Base-by-base conservation (phyloP, 2,797 vertebrate genomes). In the Cirrhinus molitorella region DNA sequence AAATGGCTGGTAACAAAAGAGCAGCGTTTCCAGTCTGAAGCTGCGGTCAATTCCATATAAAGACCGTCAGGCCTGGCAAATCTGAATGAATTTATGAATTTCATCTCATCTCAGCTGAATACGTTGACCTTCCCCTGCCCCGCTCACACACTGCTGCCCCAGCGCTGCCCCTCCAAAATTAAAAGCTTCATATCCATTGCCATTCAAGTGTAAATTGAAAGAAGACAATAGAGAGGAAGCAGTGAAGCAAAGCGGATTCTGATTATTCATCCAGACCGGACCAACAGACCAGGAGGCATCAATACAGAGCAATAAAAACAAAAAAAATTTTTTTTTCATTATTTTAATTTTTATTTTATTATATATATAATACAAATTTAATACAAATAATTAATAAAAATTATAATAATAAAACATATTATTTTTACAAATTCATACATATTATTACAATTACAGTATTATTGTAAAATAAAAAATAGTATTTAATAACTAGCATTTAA, bases 191-290 rank as follows among this genome's bases (percentile, higher is more conserved):
- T 71, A 71, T 80, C 79, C 25, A 53, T 34, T 1, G 21, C 53
- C 43, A 71, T 80, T 59, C 66, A 71, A 47, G 79, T 80, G 78
- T 31, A 47, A 70, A 71, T 43, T 59, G 79, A 80, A 71, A 59
- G 77, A 53, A 67, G 31, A 79, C 77, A 79, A 78, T 37, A 71
- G 53, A 59, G 66, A 7, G 5, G 34, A 49, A 70, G 49, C 75
- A 16, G 57, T 7, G 59, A 34, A 74, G 72, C 49, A 23, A 3
- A 37, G 49, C 49, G 1, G 31, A 49, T 79, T 67, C 77, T 37
- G 61, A 51, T 66, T 34, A 51, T 67, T 55, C 55, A 45, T 81
- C 71, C 71, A 16, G 28, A 74, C 11, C 47, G 9, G 68, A 71
- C 45, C 4, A 28, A 49, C 8, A 49, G 68, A 49, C 49, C 23